Base-by-base conservation (phyloP, 2,888 invertebrate genomes). In the Neoitamus cyanurus region DNA sequence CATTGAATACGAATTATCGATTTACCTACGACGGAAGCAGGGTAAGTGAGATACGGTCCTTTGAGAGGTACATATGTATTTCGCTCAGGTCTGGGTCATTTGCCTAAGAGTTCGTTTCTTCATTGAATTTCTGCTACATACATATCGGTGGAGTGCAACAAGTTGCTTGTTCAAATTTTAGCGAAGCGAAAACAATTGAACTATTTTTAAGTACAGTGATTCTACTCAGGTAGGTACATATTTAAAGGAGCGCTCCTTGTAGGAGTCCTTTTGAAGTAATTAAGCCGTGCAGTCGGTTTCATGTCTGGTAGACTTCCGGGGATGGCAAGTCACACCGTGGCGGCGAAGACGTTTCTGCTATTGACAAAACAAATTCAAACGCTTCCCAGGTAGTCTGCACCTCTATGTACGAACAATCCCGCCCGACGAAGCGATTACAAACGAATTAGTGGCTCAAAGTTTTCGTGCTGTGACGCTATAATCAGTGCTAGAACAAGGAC, bases 1-100 rank as follows among this genome's bases (percentile, higher is more conserved):
- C 58, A 48, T 78, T 78, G 58, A 78, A 78, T 48, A 34, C 15
- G 58, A 78, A 58, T 78, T 48, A 78, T 78, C 30, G 48, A 42
- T 78, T 78, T 78, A 48, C n/a, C 58, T 30, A n/a, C 0, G n/a
- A n/a, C 13, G 70, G 28, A 28, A 31, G 7, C 15, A 9, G 9
- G 7, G 4, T 1, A 15, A 15, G 9, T 58, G 25, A 15, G 9
- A 25, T 2, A 2, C 9, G 3, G 15, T 9, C 9, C 15, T 58
- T 58, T 2, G 7, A 11, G 58, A 20, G n/a, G n/a, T n/a, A n/a
- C n/a, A n/a, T n/a, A n/a, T n/a, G n/a, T n/a, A 0, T 20, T 58
- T 58, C 9, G 0, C 58, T 58, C 9, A 15, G 15, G 15, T 5
- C 20, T 20, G 5, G 6, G 25, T 58, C 0, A 11, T 58, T 15